phyloP scores from a whole-genome alignment of 2,797 vertebrate species.

The Alca torda region DNA sequence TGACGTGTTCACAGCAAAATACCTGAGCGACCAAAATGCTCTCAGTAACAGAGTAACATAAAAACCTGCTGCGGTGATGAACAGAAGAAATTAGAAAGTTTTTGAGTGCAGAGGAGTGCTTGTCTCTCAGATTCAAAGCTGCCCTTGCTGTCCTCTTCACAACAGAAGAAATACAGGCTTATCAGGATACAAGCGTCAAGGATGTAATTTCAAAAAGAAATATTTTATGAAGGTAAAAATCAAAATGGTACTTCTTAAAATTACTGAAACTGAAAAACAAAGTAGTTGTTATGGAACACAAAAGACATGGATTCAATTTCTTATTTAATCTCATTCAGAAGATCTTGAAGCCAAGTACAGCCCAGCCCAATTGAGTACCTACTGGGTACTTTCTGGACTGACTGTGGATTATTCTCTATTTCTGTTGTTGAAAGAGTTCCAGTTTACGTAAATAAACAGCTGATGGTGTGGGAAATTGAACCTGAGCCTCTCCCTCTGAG shows the following conservation, averaged over 20 bases:
- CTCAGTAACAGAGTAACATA: not conserved
- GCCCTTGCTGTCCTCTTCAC: not conserved
- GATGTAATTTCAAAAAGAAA: not conserved
- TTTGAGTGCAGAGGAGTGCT: not conserved
- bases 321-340: not conserved
- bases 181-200: not conserved
- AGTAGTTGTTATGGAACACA: not conserved
- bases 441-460: not conserved
- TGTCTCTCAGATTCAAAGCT: not conserved
- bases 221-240: not conserved
- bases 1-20: not conserved
- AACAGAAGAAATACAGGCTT: not conserved
- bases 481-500: not conserved
- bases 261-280: not conserved
- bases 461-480: not conserved
- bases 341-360: not conserved
- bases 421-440: not conserved
- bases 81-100: not conserved
- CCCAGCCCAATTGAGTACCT: not conserved
- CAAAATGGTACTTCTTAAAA: not conserved
- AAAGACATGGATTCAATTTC: not conserved
- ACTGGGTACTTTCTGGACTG: not conserved
- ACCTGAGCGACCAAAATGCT: not conserved
- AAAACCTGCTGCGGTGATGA: not conserved
- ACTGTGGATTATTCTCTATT: not conserved